phyloP scores from a whole-genome alignment of 2,113 vertebrate genomes.

The Lophura nycthemera region DNA sequence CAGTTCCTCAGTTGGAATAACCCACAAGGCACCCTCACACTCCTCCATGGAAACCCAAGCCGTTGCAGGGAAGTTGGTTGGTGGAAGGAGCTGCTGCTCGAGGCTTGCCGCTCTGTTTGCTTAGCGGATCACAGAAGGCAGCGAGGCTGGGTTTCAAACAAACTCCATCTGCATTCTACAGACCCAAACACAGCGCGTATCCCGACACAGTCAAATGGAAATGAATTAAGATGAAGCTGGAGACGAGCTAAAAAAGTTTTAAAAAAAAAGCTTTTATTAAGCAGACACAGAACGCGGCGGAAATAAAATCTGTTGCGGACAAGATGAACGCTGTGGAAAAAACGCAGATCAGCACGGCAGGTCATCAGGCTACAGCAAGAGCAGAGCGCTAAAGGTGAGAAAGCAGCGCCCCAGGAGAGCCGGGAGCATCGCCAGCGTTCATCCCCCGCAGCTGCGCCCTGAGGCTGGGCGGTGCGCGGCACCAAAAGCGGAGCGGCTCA shows the following conservation, averaged over 20 bases:
- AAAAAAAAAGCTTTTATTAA: not conserved
- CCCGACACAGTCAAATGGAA: not conserved
- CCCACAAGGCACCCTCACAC: not conserved
- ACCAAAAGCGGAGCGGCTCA: not conserved
- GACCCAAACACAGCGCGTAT: not conserved
- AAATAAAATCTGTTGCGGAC: too few relatives aligned
- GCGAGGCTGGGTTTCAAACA: not conserved
- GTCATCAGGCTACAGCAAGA: not conserved
- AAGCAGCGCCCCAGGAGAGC: not conserved
- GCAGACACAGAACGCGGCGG: not conserved
- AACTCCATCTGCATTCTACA: not conserved
- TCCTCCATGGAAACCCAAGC: not conserved
- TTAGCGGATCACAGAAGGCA: not conserved
- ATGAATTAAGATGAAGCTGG: not conserved
- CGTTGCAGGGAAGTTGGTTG: too few relatives aligned
- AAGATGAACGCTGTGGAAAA: not conserved
- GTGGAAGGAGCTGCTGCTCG: not conserved
- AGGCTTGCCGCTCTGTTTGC: not conserved
- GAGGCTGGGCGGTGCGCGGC: not conserved
- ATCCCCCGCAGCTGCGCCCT: accelerated
- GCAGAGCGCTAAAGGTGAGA: not conserved
- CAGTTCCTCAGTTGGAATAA: not conserved
- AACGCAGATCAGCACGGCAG: not conserved
- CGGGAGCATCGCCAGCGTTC: accelerated
- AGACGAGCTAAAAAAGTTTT: not conserved